Base-by-base conservation (phyloP, 2,113 vertebrate species). In the Butorides virescens region DNA sequence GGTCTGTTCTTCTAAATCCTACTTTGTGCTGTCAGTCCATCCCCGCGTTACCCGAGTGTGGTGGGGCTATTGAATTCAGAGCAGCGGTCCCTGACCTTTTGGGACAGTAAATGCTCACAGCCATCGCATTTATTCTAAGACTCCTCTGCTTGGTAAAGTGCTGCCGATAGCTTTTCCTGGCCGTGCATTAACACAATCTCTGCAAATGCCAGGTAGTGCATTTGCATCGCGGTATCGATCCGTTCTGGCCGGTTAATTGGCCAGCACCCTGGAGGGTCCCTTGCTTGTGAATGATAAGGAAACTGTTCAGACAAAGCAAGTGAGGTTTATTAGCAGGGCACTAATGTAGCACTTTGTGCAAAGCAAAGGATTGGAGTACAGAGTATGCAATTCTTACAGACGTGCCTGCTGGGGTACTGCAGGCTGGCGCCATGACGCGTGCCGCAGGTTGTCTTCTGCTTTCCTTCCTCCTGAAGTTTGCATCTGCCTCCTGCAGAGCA, bases 201-300 rank as follows among this genome's bases (percentile, higher is more conserved):
- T 80, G 72, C 63, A 46, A 20, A 11, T 42, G 42, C 62, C 83
- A 83, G 67, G 56, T 9, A 42, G 36, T 46, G 71, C 7, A 0
- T 94, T 88, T 83, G 34, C 76, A 47, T 52, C 9, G 2, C 42
- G 79, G 7, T 58, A 46, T 80, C 2, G 68, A 71, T 91, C 68
- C 7, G 0, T 52, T 66, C 65, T 66, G 72, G 30, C 8, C 1
- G 10, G 10, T 81, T 46, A 32, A 74, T 59, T 67, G 25, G 29
- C 19, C 3, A 1, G 27, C 20, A 15, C 42, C 82, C 8, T 0
- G 0, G 52, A 55, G 79, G 34, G 27, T 37, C 58, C 55, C 46
- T 80, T 2, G 1, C 39, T 79, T 44, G 47, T 32, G 82, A 73
- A 22, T 49, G 23, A 19, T 62, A 10, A 22, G 68, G 76, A 44